phyloP scores from a whole-genome alignment of 2,888 invertebrate species.

The Thymelicus lineola region DNA sequence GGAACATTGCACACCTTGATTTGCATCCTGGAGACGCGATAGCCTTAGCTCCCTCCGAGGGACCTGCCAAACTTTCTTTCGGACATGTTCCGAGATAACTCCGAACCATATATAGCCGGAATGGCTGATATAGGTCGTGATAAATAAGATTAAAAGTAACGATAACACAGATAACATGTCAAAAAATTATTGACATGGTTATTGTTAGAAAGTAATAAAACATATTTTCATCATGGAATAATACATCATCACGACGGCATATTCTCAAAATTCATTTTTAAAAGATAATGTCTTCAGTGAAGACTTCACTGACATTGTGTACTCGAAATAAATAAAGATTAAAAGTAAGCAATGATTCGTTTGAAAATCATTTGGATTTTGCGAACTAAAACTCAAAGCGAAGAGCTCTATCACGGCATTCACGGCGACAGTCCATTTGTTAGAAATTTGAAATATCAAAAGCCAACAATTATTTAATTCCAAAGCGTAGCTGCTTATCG shows the following conservation, averaged over 20 bases:
- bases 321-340: background rate
- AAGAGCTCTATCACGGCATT: background rate
- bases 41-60: constrained; percentile 45
- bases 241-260: background rate
- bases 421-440: constrained; percentile 13
- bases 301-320: background rate
- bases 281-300: background rate
- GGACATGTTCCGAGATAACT: constrained; percentile 38
- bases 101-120: constrained; percentile 11
- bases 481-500: constrained; percentile 18
- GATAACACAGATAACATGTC: background rate
- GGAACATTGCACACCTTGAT: constrained; percentile 72
- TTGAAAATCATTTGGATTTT: constrained; percentile 9
- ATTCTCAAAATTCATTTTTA: background rate
- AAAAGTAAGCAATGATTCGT: background rate
- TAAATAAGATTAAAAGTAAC: constrained; percentile 10
- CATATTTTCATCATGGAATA: background rate
- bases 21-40: constrained; percentile 63
- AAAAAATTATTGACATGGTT: background rate
- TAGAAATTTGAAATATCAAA: constrained; percentile 11
- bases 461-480: constrained; percentile 11
- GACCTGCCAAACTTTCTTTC: constrained; percentile 44
- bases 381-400: background rate
- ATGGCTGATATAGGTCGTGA: constrained; percentile 9
- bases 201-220: constrained; percentile 1